Percentiles rank a stretch among this genome's conserved stretches.
Conservation (phyloP, 2,888 invertebrate species). For the Idaea dimidiata region DNA sequence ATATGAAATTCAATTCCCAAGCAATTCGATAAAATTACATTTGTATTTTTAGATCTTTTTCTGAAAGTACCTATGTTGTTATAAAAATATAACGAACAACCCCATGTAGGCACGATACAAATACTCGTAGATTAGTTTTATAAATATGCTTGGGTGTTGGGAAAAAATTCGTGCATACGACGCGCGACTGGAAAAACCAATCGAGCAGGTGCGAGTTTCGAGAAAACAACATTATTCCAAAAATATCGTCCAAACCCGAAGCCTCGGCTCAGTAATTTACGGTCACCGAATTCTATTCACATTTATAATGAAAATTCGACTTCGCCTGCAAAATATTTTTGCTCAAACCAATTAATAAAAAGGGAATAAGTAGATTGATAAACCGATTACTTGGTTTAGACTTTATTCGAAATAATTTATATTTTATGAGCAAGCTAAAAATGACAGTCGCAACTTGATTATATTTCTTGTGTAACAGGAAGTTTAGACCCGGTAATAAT, state of each 20-base stretch:
- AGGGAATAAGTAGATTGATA: constrained; percentile 4
- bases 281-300: constrained; percentile 4
- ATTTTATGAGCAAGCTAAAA: not conserved
- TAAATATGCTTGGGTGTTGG: not conserved
- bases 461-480: not conserved
- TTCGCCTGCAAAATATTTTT: not conserved
- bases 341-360: constrained; percentile 5
- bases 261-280: constrained; percentile 3
- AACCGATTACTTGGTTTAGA: not conserved
- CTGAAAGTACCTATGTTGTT: not conserved
- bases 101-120: not conserved
- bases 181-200: not conserved
- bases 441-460: constrained; percentile 1
- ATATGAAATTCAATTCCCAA: not conserved
- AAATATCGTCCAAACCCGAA: not conserved
- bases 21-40: not conserved
- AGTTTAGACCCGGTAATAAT: not conserved
- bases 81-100: not conserved
- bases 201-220: not conserved
- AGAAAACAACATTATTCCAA: not conserved
- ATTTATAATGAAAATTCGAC: constrained; percentile 1
- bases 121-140: not conserved
- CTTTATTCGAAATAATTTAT: constrained; percentile 2
- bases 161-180: not conserved
- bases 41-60: not conserved